These are phyloP conservation scores for human DNA, from an alignment of 2,113 vertebrate species.

Conservation along the genomic window DNA sequence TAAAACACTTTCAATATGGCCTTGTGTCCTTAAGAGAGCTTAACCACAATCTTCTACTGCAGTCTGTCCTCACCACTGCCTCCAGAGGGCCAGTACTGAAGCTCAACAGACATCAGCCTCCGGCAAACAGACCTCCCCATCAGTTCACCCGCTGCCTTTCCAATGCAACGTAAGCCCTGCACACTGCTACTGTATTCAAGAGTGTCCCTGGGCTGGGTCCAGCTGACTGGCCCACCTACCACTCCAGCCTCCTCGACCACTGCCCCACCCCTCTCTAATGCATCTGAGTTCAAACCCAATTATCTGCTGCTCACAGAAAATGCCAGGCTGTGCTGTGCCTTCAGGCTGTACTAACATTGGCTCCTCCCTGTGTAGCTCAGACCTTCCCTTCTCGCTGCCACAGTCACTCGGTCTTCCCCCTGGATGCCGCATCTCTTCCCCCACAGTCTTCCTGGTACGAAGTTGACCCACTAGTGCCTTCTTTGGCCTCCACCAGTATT, in stretches of 20 bases:
- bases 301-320: background rate
- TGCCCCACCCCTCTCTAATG: background rate
- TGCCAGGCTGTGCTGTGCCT: background rate
- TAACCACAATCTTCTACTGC: background rate
- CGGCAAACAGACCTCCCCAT: background rate
- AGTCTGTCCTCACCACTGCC: background rate
- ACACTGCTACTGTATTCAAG: background rate
- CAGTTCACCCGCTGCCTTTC: background rate
- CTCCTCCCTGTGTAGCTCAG: accelerated
- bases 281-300: background rate
- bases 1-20: background rate
- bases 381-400: too few relatives aligned
- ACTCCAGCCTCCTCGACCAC: background rate
- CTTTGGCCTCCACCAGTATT: background rate
- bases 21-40: background rate
- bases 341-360: background rate
- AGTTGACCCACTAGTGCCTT: background rate
- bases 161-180: background rate
- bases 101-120: accelerated
- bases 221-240: background rate
- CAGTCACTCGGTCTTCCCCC: background rate
- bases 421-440: background rate
- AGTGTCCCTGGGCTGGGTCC: background rate
- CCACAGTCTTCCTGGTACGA: too few relatives aligned
- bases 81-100: background rate